Evolutionary conservation across 2,797 vertebrate species (phyloP).

Genomic region (Adelosebastes latens): DNA sequence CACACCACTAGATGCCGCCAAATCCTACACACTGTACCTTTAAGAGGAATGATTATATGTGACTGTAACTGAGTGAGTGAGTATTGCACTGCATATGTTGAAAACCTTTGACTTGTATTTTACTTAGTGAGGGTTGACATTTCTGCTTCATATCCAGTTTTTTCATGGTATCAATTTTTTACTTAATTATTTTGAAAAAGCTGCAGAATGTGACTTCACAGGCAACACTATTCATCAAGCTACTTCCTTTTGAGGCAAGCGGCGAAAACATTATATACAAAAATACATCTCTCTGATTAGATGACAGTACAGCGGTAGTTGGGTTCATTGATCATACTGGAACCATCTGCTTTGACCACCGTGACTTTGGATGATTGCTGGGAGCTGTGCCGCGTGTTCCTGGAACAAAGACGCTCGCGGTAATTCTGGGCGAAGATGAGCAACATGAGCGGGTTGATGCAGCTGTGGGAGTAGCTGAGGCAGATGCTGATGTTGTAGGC

Average conservation of each 20-base stretch:
- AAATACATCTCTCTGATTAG: constrained; percentile 18
- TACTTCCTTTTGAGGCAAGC: background rate
- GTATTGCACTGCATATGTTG: background rate
- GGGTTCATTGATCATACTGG: constrained; percentile 67
- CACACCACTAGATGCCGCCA: no score
- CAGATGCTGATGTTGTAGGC: constrained; percentile 88
- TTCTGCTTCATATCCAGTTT: background rate
- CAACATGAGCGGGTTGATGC: constrained; percentile 87
- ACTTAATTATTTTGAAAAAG: background rate
- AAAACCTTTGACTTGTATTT: constrained; percentile 6
- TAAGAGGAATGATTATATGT: background rate
- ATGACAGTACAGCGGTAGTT: constrained; percentile 72
- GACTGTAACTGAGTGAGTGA: background rate
- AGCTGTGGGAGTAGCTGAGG: constrained; percentile 88
- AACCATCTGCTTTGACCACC: constrained; percentile 77
- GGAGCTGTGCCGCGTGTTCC: constrained; percentile 53
- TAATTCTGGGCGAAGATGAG: constrained; percentile 87
- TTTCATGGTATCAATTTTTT: background rate
- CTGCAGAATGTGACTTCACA: background rate
- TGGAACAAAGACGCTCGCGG: constrained; percentile 82
- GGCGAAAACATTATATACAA: background rate
- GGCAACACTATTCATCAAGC: background rate
- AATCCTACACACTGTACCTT: background rate
- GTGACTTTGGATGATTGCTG: constrained; percentile 81
- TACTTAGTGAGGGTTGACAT: background rate